phyloP scores from a whole-genome alignment of 1,140 invertebrate genomes.

The Macrosteles quadrilineatus region DNA sequence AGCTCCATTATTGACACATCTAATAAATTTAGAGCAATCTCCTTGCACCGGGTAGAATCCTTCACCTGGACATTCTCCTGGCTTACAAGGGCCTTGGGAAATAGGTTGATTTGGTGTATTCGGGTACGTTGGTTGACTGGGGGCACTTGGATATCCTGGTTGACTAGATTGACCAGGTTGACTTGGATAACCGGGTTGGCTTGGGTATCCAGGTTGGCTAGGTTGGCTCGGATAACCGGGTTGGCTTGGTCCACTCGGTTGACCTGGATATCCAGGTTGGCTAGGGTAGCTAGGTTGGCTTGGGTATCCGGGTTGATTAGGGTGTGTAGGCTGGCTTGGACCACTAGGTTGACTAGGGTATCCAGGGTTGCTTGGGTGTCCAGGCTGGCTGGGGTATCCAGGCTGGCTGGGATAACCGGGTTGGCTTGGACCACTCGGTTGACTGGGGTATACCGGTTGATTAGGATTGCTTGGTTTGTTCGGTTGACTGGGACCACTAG shows the following conservation, averaged over 20 bases:
- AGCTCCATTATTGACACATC: conserved; percentile 50
- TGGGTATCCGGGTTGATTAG: too few relatives aligned
- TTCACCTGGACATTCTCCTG: conserved; percentile 53
- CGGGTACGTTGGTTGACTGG: conserved; percentile 8
- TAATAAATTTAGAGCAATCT: conserved; percentile 51
- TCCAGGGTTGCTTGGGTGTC: background rate
- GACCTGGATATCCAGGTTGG: background rate
- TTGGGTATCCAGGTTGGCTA: background rate
- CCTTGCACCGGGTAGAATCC: conserved; percentile 57
- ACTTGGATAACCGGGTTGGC: conserved; percentile 22
- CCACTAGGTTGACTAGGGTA: background rate
- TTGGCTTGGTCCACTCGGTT: background rate
- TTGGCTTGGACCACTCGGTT: background rate
- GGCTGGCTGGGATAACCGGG: background rate
- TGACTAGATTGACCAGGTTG: background rate
- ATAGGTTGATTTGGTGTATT: conserved; percentile 1
- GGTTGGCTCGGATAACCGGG: background rate
- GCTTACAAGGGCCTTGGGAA: conserved; percentile 11
- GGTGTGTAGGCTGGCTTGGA: background rate
- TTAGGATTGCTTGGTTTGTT: background rate
- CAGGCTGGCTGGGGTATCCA: background rate
- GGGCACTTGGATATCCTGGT: background rate
- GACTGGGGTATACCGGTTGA: background rate
- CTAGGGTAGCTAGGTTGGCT: background rate
- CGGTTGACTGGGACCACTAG: background rate